Base-by-base conservation (phyloP, 1,140 invertebrate genomes). In the Heliothis virescens region DNA sequence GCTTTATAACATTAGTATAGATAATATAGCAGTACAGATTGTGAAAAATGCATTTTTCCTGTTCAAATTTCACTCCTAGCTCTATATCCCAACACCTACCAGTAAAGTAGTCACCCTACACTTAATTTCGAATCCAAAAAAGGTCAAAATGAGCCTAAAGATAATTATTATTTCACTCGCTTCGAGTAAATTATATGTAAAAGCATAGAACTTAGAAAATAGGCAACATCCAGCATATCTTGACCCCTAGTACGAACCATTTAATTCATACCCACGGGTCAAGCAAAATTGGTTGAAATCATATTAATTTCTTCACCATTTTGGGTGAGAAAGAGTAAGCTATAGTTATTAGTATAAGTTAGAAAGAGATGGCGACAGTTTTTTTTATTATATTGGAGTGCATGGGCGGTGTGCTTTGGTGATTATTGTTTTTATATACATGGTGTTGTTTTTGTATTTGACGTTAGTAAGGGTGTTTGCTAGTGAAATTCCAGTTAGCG, bases 391-490 rank as follows among this genome's bases (percentile, higher is more conserved):
- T 53, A 65, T 75, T 60, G 59, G 62, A 80, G 80, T 80, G 79
- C 77, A 82, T 82, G 81, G 83, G 83, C 83, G 83, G 83, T 72
- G 72, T 80, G 47, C 75, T 84, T 84, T 82, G 80, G 75, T 78
- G 69, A 80, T 84, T 84, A 79, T 84, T 84, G 79, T 80, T 81
- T 82, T 69, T 82, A 63, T 65, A 65, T 60, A 81, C 50, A 81
- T 47, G 69, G n/a, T 81, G 67, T 60, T 69, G 34, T 15, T 34
- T 67, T 67, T 13, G 10, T 21, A 3, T 7, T 67, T 16, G 5
- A 4, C 9, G 59, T 41, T 41, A 41, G 16, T 48, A 48, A 65
- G 41, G 34, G 34, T 41, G 34, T 41, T 41, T 5, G 5, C 9
- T 9, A 41, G 5, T 41, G 5, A 9, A 41, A 65, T 65, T 65